phyloP scores from a whole-genome alignment of 2,888 invertebrate genomes.

The Saturnia japonica region DNA sequence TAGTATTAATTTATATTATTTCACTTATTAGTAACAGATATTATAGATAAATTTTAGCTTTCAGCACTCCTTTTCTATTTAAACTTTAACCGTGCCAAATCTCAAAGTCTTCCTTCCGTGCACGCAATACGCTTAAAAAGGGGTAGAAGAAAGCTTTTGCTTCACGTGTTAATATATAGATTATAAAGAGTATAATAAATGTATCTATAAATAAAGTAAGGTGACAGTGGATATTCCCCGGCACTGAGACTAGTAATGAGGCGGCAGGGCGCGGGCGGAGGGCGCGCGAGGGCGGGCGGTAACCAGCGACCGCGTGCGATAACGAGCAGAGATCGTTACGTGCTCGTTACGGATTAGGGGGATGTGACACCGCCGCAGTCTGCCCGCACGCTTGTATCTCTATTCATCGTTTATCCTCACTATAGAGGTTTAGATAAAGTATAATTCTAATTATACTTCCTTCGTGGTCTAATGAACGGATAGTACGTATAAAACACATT shows the following conservation, averaged over 20 bases:
- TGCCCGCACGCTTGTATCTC: slow-evolving; percentile 7
- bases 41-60: too few relatives aligned
- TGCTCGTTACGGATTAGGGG: slow-evolving; percentile 48
- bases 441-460: background rate
- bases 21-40: too few relatives aligned
- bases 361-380: slow-evolving; percentile 34
- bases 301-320: slow-evolving; percentile 41
- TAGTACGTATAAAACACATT: background rate
- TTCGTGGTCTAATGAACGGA: background rate
- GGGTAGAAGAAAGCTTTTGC: too few relatives aligned
- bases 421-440: background rate
- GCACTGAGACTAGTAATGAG: slow-evolving; percentile 57
- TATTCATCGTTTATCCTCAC: slow-evolving; percentile 10
- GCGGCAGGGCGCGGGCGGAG: slow-evolving; percentile 32
- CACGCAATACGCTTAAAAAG: too few relatives aligned
- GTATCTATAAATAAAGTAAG: slow-evolving; percentile 35
- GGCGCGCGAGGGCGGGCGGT: slow-evolving; percentile 27
- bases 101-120: too few relatives aligned
- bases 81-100: too few relatives aligned
- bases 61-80: too few relatives aligned
- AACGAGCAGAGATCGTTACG: slow-evolving; percentile 54
- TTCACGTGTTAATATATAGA: too few relatives aligned
- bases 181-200: slow-evolving; percentile 6
- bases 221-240: slow-evolving; percentile 33
- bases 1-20: too few relatives aligned